Evolutionary conservation across 2,797 vertebrate genomes (phyloP).

Genomic region (Lepus oiostolus): DNA sequence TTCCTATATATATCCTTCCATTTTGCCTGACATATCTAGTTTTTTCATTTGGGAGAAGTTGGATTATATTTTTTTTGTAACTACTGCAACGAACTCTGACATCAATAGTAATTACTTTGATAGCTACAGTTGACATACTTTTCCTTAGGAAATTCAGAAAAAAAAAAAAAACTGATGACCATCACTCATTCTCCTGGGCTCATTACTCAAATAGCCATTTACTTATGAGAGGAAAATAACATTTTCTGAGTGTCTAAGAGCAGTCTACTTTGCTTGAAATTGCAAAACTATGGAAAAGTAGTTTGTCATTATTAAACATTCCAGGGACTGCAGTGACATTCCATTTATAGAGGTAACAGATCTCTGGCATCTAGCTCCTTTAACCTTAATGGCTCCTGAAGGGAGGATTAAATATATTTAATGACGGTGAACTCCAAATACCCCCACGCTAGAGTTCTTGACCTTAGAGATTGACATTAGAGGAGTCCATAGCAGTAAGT

Average conservation of each 20-base stretch:
- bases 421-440: neutral
- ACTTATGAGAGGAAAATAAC: conserved; percentile 46
- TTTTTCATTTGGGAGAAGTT: conserved; percentile 52
- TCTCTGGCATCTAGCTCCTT: neutral
- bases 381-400: neutral
- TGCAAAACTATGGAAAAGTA: conserved; percentile 7
- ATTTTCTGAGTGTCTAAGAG: neutral
- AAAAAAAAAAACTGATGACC: neutral
- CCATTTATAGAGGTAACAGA: conserved; percentile 15
- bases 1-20: neutral
- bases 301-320: conserved; percentile 36
- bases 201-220: conserved; percentile 52
- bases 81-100: neutral
- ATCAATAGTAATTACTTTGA: conserved; percentile 39
- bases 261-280: neutral
- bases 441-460: neutral
- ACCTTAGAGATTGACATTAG: neutral
- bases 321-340: neutral
- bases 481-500: neutral
- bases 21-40: conserved; percentile 28
- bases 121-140: neutral
- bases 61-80: neutral
- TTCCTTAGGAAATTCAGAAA: conserved; percentile 29
- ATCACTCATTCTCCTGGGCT: conserved; percentile 39
- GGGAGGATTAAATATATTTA: neutral